Evolutionary conservation across 2,888 invertebrate species (phyloP), one percentile per base, ranked within the genome.

Genomic region (Drosophila anomalipes): DNA sequence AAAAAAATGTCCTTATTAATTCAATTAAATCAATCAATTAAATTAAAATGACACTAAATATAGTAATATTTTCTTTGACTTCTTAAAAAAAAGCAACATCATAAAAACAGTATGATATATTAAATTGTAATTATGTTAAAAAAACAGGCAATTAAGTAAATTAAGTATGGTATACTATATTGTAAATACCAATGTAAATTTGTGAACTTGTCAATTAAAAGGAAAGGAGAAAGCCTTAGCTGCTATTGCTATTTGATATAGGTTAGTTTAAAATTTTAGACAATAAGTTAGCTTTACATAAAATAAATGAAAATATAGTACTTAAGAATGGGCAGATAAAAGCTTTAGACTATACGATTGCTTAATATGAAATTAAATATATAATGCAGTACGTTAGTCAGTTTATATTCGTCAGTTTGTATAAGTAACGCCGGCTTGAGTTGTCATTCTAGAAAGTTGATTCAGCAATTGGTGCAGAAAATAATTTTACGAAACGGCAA

Each of bases 401-500:
- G 51, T 28, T 28, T 5, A 19, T 28, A 52, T 30, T 2, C 16
- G 5, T 52, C 10, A 52, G 12, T 19, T 28, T 35, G 33, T 51
- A 30, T 32, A 52, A 69, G 59, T 72, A 60, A 67, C 44, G 47
- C 37, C 30, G 6, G 44, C 51, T 57, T 58, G 22, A 28, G 12
- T 49, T 47, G 19, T 49, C 44, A 41, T 49, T 66, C 35, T 44
- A 28, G 37, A 35, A 37, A 44, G 22, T 32, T 59, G 49, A 28
- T 54, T 70, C 35, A 54, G 64, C 75, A 76, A 72, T 72, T 86
- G 90, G 88, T 89, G 81, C 81, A 87, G 67, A 81, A 90, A 86
- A 86, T 90, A 81, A 87, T 85, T 84, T 82, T 77, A 67, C 51
- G 63, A 84, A 77, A 86, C 86, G 77, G 72, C 86, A 90, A 88